Percentiles rank a stretch among this genome's conserved stretches.
Conservation (phyloP, 1,140 invertebrate species). For the Goniozus legneri region DNA sequence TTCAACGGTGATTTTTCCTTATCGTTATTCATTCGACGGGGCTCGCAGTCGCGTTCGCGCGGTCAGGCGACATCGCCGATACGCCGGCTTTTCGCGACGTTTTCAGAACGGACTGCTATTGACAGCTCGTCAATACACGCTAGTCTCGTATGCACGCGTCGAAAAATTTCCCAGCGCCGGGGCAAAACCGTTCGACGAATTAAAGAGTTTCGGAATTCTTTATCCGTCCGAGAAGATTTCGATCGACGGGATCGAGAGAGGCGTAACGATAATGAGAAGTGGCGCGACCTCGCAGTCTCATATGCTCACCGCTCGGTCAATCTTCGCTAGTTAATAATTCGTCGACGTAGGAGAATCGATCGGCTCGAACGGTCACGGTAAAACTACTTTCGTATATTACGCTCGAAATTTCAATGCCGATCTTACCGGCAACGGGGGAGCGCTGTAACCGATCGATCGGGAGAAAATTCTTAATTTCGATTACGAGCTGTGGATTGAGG, state of each 20-base stretch:
- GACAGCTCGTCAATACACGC: too few relatives aligned
- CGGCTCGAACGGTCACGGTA: conserved; percentile 21
- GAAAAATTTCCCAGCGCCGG: too few relatives aligned
- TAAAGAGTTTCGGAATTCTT: not conserved
- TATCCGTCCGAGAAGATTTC: not conserved
- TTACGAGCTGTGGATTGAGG: not conserved
- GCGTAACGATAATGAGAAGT: conserved; percentile 5
- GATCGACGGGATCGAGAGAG: not conserved
- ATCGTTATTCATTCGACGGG: too few relatives aligned
- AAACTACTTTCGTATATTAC: conserved; percentile 20
- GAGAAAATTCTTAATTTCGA: not conserved
- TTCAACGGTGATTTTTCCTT: too few relatives aligned
- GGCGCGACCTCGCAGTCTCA: conserved; percentile 15
- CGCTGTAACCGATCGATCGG: not conserved
- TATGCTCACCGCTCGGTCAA: conserved; percentile 11
- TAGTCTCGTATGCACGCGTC: too few relatives aligned
- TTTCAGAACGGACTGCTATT: too few relatives aligned
- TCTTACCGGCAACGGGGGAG: not conserved
- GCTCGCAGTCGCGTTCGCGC: too few relatives aligned
- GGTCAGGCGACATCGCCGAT: too few relatives aligned
- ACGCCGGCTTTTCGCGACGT: too few relatives aligned
- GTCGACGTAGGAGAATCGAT: conserved; percentile 22
- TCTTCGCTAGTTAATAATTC: conserved; percentile 20
- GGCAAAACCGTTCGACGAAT: not conserved
- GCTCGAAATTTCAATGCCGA: conserved; percentile 1